Conservation (phyloP, 2,113 vertebrate species). For the Rhynchomys soricoides region DNA sequence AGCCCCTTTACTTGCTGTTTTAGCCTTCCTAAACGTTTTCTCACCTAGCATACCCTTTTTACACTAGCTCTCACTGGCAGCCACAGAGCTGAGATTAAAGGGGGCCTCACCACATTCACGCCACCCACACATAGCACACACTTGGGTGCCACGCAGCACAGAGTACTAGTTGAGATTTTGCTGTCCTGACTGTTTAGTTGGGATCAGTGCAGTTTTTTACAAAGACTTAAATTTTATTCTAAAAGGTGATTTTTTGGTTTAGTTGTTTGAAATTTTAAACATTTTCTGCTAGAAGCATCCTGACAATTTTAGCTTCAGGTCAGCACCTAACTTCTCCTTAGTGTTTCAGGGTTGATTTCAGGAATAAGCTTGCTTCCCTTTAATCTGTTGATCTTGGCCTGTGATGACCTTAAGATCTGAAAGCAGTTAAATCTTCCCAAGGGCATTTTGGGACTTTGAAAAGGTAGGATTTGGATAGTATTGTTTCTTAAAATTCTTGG, state of each 20-base stretch:
- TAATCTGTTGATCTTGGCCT: not conserved
- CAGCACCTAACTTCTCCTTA: not conserved
- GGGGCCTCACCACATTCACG: not conserved
- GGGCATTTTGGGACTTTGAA: not conserved
- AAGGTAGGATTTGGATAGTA: not conserved
- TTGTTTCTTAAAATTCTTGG: not conserved
- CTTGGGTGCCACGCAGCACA: not conserved
- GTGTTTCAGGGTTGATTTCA: constrained; percentile 29
- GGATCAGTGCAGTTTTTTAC: not conserved
- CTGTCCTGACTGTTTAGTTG: constrained; percentile 36
- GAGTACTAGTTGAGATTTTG: constrained; percentile 25
- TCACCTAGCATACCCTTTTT: not conserved
- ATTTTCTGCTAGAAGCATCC: constrained; percentile 13
- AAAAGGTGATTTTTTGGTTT: constrained; percentile 42
- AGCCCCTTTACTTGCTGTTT: no score
- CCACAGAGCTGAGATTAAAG: not conserved
- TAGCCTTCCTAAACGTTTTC: constrained; percentile 2
- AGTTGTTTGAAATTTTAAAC: constrained; percentile 45
- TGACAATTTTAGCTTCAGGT: not conserved
- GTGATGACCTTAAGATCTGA: not conserved
- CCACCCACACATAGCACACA: not conserved
- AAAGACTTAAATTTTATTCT: not conserved
- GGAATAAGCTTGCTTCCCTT: not conserved
- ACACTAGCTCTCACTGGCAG: not conserved
- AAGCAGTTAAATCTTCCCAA: not conserved